Base-by-base conservation (phyloP, 2,888 invertebrate genomes). In the Apoda limacodes region DNA sequence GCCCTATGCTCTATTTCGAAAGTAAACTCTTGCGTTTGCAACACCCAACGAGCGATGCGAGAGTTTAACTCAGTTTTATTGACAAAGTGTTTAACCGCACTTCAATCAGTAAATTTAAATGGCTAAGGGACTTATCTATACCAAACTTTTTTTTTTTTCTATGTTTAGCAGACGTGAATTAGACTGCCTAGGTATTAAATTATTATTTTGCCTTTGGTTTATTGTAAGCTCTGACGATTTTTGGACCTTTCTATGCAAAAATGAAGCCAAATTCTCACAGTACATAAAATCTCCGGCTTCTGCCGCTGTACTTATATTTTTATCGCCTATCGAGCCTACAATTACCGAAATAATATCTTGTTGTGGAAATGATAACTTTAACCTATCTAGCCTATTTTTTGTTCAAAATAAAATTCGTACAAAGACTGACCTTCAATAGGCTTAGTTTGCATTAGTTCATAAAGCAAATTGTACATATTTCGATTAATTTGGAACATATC, bases 391-490 rank as follows among this genome's bases (percentile, higher is more conserved):
- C 35, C 28, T 31, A 17, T 34, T 27, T 37, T 46, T 36, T 37
- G 42, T 30, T 41, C 30, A 31, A 45, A 45, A 32, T 34, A 48
- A 38, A 48, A 45, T 24, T 48, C 48, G n/a, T 46, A 45, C 5
- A 48, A 27, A 1, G 45, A 45, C 25, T 48, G 43, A 19, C 17
- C 20, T 2, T 13, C 14, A 0, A 13, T 6, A 0, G 45, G 45
- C 27, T 40, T 43, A 17, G 7, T 7, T 17, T 17, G 17, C 17
- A 35, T 35, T 11, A 46, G 11, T 12, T 49, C 27, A 27, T 39
- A 41, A 5, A 48, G 21, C 10, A 45, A 12, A 9, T 5, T 11
- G 27, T 28, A 39, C 39, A 43, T 44, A 27, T 48, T 46, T 0
- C 43, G 32, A 20, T 40, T 42, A 10, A 29, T 25, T 34, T 45